phyloP scores from a whole-genome alignment of 2,113 vertebrate species.

The Sitta europaea region DNA sequence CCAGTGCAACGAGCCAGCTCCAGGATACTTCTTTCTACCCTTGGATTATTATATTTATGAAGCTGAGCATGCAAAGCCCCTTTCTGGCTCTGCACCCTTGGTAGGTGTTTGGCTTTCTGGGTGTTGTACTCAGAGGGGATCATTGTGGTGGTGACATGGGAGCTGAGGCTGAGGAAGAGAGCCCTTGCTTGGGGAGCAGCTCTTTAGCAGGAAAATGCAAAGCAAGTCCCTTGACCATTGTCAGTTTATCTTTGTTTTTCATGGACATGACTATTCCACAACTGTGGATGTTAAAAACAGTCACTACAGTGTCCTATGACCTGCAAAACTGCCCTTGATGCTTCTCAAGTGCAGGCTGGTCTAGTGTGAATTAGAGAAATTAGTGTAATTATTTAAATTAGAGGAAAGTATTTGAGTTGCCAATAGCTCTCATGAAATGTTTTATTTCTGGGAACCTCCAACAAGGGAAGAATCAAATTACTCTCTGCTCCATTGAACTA shows the following conservation, averaged over 20 bases:
- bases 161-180: background rate
- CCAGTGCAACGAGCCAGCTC: constrained; percentile 76
- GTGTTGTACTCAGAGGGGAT: background rate
- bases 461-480: background rate
- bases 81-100: constrained; percentile 65
- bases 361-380: background rate
- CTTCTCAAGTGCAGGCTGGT: background rate
- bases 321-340: background rate
- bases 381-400: background rate
- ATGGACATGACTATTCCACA: background rate
- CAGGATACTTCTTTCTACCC: constrained; percentile 79
- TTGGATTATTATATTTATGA: constrained; percentile 87
- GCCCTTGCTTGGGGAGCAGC: rapidly evolving
- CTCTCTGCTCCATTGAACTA: background rate
- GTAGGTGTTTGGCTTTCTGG: constrained; percentile 45
- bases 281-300: background rate
- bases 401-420: background rate
- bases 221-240: background rate
- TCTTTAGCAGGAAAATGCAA: background rate
- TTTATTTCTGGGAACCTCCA: background rate
- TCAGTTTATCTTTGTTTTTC: background rate
- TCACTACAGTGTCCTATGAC: background rate
- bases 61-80: constrained; percentile 76
- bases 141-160: rapidly evolving
- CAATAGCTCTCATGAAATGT: background rate